phyloP scores from a whole-genome alignment of 2,113 vertebrate genomes.

The Aptenodytes forsteri region DNA sequence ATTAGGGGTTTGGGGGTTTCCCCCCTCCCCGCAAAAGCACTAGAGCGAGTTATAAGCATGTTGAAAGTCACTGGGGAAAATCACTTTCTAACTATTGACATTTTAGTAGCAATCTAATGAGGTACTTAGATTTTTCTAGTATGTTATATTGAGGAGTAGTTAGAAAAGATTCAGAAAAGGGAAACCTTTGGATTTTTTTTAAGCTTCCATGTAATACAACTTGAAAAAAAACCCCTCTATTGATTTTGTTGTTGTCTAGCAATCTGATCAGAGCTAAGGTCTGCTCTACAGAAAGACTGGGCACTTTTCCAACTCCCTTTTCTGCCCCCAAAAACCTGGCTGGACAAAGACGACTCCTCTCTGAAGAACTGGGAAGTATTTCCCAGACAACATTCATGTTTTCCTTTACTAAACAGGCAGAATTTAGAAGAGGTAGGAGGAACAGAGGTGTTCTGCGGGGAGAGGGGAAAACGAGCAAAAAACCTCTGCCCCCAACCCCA shows the following conservation, averaged over 20 bases:
- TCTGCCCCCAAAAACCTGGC: background rate
- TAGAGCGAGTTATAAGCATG: background rate
- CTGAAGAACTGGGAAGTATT: background rate
- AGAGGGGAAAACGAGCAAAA: background rate
- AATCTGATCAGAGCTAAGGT: background rate
- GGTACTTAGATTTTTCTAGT: background rate
- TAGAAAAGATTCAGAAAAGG: background rate
- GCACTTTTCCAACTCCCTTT: background rate
- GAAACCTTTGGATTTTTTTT: background rate
- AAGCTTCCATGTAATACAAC: background rate
- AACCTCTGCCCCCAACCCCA: rapidly evolving
- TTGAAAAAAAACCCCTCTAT: background rate
- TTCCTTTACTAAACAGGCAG: background rate
- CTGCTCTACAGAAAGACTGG: background rate
- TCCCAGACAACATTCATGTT: background rate
- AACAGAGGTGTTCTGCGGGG: background rate
- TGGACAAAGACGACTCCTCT: background rate
- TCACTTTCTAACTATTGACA: background rate
- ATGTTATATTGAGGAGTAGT: background rate
- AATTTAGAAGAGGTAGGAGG: background rate
- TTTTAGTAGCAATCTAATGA: slow-evolving; percentile 19
- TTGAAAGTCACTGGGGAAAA: slow-evolving; percentile 4
- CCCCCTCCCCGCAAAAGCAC: background rate
- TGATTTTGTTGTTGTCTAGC: background rate
- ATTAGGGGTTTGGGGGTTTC: background rate